Conservation (phyloP, 2,113 vertebrate genomes). For the Chloebia gouldiae region DNA sequence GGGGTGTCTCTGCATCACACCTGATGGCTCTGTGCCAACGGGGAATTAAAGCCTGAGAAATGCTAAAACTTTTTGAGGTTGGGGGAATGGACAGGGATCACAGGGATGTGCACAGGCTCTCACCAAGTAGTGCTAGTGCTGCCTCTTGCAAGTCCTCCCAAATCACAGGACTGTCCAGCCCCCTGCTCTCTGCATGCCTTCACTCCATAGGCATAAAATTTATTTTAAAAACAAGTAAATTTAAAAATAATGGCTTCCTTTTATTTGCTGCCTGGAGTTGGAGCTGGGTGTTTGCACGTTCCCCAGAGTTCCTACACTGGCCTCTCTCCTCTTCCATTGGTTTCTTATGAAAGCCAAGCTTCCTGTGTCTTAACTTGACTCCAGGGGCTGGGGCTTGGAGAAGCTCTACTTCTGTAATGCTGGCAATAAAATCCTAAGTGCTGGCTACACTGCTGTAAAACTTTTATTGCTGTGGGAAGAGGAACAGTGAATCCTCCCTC, state of each 20-base stretch:
- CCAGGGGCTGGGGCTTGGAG: slow-evolving; percentile 17
- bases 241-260: background rate
- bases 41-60: background rate
- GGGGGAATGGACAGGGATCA: accelerated
- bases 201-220: background rate
- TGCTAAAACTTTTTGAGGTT: background rate
- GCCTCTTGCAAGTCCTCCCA: background rate
- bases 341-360: slow-evolving; percentile 30
- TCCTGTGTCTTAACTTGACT: slow-evolving; percentile 21
- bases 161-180: background rate
- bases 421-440: slow-evolving; percentile 16
- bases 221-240: background rate
- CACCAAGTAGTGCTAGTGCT: background rate
- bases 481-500: background rate
- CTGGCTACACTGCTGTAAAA: slow-evolving; percentile 5
- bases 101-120: background rate
- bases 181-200: background rate
- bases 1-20: background rate
- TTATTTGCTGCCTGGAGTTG: background rate
- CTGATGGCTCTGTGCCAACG: background rate
- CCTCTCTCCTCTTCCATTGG: background rate
- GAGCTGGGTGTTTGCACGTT: accelerated
- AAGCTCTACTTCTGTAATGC: slow-evolving; percentile 33
- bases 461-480: slow-evolving; percentile 24
- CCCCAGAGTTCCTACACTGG: background rate